Evolutionary conservation across 2,797 vertebrate species (phyloP), one percentile per base, ranked within the genome.

Genomic region (Phalanger gymnotis): DNA sequence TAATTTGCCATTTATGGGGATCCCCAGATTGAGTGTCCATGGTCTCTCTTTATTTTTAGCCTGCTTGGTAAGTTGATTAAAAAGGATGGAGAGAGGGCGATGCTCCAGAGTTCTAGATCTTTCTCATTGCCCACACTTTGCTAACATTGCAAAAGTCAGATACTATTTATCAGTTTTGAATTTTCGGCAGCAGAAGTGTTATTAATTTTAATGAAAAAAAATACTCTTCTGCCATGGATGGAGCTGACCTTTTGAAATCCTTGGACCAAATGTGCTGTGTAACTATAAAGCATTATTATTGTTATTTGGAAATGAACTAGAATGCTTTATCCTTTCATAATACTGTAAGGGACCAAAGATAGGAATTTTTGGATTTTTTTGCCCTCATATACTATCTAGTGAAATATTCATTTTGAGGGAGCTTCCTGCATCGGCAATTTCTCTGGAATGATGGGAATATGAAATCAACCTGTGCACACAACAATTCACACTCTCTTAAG

Each of bases 161-260:
- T 25, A 56, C 53, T 92, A 58, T 95, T 97, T 96, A 93, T 93
- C 56, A 90, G 81, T 92, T 96, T 95, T 94, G 0, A 61, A 95
- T 93, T 97, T 66, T 96, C 93, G 94, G 47, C 53, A 93, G 55
- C 5, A 91, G 89, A 90, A 97, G 94, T 96, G n/a, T 47, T 92
- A 97, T 97, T 97, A 95, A 97, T 97, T 97, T 96, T 95, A 97
- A 95, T 97, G 66, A 96, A 96, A 97, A 66, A 87, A 98, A 97
- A 97, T 94, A 22, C 54, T 96, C n/a, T 95, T 96, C 96, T 52
- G 95, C 4, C 53, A 92, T 94, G 61, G 53, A 92, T 66, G 10
- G n/a, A 66, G 27, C 94, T 97, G 96, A 92, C 94, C 94, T 97
- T 96, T 97, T 57, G 55, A 93, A 30, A 28, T 95, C 73, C 53